Evolutionary conservation across 2,113 vertebrate species (phyloP).

Genomic region (Actenoides lindsayi): DNA sequence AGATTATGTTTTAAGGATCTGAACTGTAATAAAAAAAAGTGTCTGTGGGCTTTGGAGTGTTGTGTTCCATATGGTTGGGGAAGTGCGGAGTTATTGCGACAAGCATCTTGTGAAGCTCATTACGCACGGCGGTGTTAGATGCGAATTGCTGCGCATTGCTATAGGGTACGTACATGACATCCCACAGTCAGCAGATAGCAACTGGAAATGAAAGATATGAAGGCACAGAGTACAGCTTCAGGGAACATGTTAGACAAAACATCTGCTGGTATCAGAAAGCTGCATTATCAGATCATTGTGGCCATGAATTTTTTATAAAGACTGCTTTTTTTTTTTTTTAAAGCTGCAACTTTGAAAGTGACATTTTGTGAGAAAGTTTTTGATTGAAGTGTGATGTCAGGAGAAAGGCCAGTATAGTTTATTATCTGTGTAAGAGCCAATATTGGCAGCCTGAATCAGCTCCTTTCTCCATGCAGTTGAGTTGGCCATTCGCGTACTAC

Average conservation of each 20-base stretch:
- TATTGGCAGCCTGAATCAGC: not conserved
- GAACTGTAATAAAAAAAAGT: conserved; percentile 89
- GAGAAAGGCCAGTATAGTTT: conserved; percentile 69
- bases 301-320: conserved; percentile 90
- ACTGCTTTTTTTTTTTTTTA: conserved; percentile 61
- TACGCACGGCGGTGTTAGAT: conserved; percentile 81
- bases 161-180: conserved; percentile 86
- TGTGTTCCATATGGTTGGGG: conserved; percentile 89
- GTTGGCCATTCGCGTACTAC: not conserved
- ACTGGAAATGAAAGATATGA: conserved; percentile 87
- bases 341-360: conserved; percentile 83
- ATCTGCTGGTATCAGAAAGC: conserved; percentile 90
- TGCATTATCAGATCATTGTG: conserved; percentile 86
- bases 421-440: conserved; percentile 39
- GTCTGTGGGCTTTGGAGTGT: conserved; percentile 88
- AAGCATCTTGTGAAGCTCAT: conserved; percentile 87
- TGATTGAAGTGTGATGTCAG: conserved; percentile 78
- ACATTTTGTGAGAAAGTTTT: conserved; percentile 80
- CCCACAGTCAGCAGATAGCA: conserved; percentile 87
- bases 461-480: not conserved
- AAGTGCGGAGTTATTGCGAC: conserved; percentile 86
- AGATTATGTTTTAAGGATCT: conserved; percentile 88
- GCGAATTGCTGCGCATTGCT: conserved; percentile 83
- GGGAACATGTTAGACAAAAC: conserved; percentile 91
- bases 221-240: conserved; percentile 84